These are phyloP conservation scores for Solea solea DNA, from an alignment of 2,113 vertebrate genomes.

Conservation along the genomic window DNA sequence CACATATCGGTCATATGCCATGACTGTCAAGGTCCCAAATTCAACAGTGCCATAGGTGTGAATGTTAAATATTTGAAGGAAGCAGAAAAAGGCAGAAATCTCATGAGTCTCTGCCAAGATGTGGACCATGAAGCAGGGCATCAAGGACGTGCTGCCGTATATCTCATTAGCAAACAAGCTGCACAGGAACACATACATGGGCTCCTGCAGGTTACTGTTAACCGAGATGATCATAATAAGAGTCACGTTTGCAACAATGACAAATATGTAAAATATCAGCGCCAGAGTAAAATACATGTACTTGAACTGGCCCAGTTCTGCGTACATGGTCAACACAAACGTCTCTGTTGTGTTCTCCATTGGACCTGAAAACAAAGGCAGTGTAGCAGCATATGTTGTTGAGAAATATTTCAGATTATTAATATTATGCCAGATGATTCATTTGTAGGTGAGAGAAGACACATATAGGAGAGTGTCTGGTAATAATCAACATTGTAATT, in stretches of 20 bases:
- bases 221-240: slow-evolving; percentile 51
- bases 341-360: slow-evolving; percentile 19
- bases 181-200: slow-evolving; percentile 65
- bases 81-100: slow-evolving; percentile 17
- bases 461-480: background rate
- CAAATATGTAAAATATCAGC: slow-evolving; percentile 35
- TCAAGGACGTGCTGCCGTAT: slow-evolving; percentile 46
- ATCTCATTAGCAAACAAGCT: slow-evolving; percentile 58
- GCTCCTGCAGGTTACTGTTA: slow-evolving; percentile 55
- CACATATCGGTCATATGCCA: slow-evolving; percentile 37
- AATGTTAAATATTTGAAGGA: slow-evolving; percentile 34
- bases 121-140: slow-evolving; percentile 24
- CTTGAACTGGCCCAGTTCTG: slow-evolving; percentile 37
- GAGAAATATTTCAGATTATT: too few species aligned
- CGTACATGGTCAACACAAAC: slow-evolving; percentile 55
- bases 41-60: slow-evolving; percentile 20
- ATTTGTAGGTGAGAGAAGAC: background rate
- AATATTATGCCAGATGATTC: background rate
- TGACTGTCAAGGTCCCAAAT: slow-evolving; percentile 29
- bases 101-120: slow-evolving; percentile 30
- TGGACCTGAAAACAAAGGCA: too few species aligned
- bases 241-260: slow-evolving; percentile 41
- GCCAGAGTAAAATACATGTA: slow-evolving; percentile 53
- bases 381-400: too few species aligned
- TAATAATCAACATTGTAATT: too few species aligned